Percentiles rank a stretch among this genome's conserved stretches.
Evolutionary conservation across 2,113 vertebrate species (phyloP).

Genomic region (Neoarius graeffei): DNA sequence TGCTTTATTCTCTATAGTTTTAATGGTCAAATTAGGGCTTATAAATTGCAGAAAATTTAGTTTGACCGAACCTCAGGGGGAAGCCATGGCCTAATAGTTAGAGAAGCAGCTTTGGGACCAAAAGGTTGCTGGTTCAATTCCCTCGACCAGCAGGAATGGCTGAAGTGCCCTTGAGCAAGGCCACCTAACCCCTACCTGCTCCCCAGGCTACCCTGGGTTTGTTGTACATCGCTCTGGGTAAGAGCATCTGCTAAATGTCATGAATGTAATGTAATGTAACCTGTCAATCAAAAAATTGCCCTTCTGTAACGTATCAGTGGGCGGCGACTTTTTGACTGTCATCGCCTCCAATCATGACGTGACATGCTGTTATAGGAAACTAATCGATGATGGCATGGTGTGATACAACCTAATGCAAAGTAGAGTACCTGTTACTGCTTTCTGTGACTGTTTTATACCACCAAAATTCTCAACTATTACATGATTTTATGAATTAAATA

Average conservation of each 20-base stretch:
- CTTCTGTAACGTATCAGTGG: not conserved
- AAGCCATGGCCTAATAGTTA: too few species aligned
- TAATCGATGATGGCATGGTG: not conserved
- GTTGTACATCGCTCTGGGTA: too few species aligned
- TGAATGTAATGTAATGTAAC: too few species aligned
- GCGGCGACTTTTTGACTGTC: not conserved
- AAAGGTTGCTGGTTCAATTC: too few species aligned
- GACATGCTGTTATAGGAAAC: not conserved
- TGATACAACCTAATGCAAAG: not conserved
- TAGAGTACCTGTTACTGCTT: too few species aligned
- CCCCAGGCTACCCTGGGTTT: too few species aligned
- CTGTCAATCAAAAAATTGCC: not conserved
- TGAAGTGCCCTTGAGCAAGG: too few species aligned
- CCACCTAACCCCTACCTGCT: too few species aligned
- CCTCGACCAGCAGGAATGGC: too few species aligned
- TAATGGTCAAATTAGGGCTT: not conserved
- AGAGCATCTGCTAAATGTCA: too few species aligned
- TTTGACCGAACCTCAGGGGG: not conserved
- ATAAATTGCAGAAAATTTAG: not conserved
- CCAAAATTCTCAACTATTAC: not conserved
- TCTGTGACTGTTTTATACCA: not conserved
- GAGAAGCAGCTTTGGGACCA: too few species aligned
- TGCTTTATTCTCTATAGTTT: not conserved
- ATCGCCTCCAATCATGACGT: not conserved
- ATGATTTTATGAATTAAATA: not conserved